phyloP scores from a whole-genome alignment of 2,888 invertebrate genomes.

The Schizotus pectinicornis region DNA sequence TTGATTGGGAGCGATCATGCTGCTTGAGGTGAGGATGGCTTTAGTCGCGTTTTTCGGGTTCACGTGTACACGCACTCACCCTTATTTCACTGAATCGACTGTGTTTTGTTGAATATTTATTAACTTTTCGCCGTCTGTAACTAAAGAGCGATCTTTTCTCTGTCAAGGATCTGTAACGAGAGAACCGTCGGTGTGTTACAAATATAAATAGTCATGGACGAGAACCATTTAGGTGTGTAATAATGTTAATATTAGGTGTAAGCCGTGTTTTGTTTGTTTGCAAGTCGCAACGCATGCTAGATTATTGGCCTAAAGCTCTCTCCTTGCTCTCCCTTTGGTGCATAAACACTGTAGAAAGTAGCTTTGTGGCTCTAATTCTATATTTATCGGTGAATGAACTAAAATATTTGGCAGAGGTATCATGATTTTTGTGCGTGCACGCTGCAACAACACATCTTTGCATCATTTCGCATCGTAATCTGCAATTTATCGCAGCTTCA shows the following conservation, averaged over 20 bases:
- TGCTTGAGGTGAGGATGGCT: constrained; percentile 39
- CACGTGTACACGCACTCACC: not conserved
- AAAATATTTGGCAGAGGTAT: constrained; percentile 38
- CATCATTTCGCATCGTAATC: not conserved
- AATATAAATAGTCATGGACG: constrained; percentile 50
- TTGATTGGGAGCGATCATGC: constrained; percentile 29
- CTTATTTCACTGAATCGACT: not conserved
- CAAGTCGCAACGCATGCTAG: constrained; percentile 22
- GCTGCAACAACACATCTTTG: not conserved
- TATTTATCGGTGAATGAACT: constrained; percentile 50
- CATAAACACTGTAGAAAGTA: constrained; percentile 15
- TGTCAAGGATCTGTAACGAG: constrained; percentile 39
- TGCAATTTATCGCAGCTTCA: too few species aligned
- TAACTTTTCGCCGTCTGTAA: constrained; percentile 2
- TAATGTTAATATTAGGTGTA: constrained; percentile 31
- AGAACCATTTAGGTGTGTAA: constrained; percentile 54
- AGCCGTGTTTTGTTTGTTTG: constrained; percentile 30
- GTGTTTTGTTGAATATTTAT: constrained; percentile 1
- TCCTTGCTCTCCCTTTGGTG: constrained; percentile 11
- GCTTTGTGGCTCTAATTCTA: constrained; percentile 34
- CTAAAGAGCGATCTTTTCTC: constrained; percentile 25
- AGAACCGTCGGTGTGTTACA: constrained; percentile 29
- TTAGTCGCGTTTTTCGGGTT: not conserved
- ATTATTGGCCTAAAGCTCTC: constrained; percentile 15
- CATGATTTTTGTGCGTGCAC: not conserved